Conservation (phyloP, 2,797 vertebrate genomes). For the Falco concolor region DNA sequence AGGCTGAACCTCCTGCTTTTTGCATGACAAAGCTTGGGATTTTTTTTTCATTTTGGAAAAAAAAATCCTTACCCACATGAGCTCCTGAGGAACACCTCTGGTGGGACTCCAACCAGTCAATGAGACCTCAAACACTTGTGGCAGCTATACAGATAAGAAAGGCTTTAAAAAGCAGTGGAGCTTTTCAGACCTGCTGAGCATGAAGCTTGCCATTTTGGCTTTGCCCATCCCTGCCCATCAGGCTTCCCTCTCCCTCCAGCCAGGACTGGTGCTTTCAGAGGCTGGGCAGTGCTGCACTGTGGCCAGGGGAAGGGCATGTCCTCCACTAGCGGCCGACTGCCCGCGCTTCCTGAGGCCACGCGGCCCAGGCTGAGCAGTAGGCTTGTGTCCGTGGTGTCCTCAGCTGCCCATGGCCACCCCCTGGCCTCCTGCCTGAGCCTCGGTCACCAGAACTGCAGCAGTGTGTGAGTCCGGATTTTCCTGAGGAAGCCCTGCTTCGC, state of each 20-base stretch:
- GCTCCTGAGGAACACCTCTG: not conserved
- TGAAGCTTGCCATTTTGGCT: not conserved
- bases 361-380: not conserved
- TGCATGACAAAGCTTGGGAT: not conserved
- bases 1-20: not conserved
- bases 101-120: not conserved
- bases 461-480: not conserved
- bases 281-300: not conserved
- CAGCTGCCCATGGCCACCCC: not conserved
- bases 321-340: rapidly evolving
- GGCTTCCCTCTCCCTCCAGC: not conserved
- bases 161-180: not conserved
- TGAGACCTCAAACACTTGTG: not conserved
- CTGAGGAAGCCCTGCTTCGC: not conserved
- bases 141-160: not conserved
- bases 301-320: not conserved
- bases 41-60: not conserved
- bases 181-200: not conserved
- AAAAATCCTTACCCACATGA: not conserved
- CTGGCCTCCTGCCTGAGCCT: not conserved
- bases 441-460: not conserved
- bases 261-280: not conserved
- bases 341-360: not conserved
- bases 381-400: not conserved
- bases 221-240: not conserved